A percentile compares a stretch with the other conserved stretches of the same genome.
Conservation (phyloP, 2,113 vertebrate genomes). For the Cranoglanis bouderius region DNA sequence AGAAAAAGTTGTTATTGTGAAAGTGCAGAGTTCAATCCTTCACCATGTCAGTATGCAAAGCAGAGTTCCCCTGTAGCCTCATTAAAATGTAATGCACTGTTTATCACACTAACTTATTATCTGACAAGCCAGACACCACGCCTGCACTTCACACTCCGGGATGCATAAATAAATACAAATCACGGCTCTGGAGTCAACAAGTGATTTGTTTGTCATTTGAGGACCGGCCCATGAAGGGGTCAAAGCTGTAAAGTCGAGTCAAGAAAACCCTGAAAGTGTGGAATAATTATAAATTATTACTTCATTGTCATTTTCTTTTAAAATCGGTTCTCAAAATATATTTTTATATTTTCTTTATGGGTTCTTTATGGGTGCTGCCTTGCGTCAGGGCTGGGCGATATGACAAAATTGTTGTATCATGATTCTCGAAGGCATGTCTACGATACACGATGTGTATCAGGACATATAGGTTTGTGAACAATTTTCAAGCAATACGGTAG, state of each 20-base stretch:
- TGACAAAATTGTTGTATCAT: not conserved
- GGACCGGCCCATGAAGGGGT: not conserved
- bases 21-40: conserved; percentile 38
- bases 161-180: conserved; percentile 42
- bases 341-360: not conserved
- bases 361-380: not conserved
- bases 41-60: conserved; percentile 50
- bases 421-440: too few relatives aligned
- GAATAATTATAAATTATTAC: not conserved
- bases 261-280: not conserved
- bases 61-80: conserved; percentile 51
- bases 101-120: conserved; percentile 52
- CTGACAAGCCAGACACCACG: conserved; percentile 44
- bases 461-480: too few relatives aligned
- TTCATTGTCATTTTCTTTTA: not conserved
- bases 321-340: not conserved
- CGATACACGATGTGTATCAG: too few relatives aligned
- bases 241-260: not conserved
- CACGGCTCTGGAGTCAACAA: conserved; percentile 28
- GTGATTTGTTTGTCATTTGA: conserved; percentile 30
- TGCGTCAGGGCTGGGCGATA: not conserved
- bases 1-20: not conserved
- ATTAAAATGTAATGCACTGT: conserved; percentile 61
- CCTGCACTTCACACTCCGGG: conserved; percentile 33
- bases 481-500: too few relatives aligned